Base-by-base conservation (phyloP, 2,113 vertebrate genomes). In the Aythya baeri region DNA sequence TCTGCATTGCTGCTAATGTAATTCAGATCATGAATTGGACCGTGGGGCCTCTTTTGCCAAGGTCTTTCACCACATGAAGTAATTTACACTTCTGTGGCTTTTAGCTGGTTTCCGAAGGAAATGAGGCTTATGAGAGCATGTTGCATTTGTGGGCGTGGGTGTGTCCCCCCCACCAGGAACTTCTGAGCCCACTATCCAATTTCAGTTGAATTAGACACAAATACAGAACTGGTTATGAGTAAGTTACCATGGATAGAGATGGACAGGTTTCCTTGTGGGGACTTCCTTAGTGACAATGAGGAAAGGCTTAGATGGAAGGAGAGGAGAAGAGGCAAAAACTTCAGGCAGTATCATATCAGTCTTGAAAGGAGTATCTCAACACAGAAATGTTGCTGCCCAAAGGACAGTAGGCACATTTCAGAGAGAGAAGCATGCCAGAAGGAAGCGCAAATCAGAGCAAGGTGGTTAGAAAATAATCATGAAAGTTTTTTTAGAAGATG, bases 71-170 rank as follows among this genome's bases (percentile, higher is more conserved):
- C 67, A 55, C 2, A 3, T 62, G 34, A 27, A 76, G 63, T 62
- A 79, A 83, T 87, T 87, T 75, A 90, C 62, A 75, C 57, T 75
- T 83, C 43, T 79, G 83, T 75, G 86, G 87, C 59, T 74, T 86
- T 89, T 32, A 83, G 43, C 67, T 79, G 72, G 62, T 86, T 89
- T 86, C 90, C 2, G 1, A 89, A 92, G 82, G 86, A 86, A 89
- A 87, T 79, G 57, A 79, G 44, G 44, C 31, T 65, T 79, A 75
- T 79, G 61, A 4, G 17, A 79, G 38, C 61, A 59, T 43, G 72
- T 70, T 65, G 72, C 63, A 57, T 65, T 79, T 74, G 82, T 59
- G 82, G 63, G 72, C 8, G 2, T 20, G 57, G 49, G 46, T 41
- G 55, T 58, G 13, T 41, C n/a, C 21, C 66, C 26, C 7, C 8